Evolutionary conservation across 2,113 vertebrate genomes (phyloP).

Genomic region (Hyla sarda): DNA sequence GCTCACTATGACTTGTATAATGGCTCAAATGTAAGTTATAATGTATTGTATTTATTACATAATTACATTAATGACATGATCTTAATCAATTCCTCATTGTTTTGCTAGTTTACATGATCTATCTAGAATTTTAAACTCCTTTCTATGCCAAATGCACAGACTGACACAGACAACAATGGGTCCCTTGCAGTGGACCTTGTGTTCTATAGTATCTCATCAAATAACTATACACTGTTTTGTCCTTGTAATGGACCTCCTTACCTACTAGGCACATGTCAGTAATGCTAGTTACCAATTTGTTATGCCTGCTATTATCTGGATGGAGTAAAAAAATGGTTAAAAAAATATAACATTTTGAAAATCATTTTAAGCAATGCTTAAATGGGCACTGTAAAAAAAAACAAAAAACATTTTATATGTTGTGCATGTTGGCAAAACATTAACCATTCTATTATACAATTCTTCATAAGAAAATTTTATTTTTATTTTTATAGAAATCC

Average conservation of each 20-base stretch:
- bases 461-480: no score
- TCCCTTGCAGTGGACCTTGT: background rate
- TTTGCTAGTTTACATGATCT: background rate
- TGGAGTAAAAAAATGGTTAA: no score
- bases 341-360: no score
- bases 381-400: no score
- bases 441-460: no score
- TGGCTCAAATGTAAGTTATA: background rate
- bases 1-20: background rate
- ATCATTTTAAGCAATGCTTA: no score
- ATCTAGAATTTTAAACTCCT: background rate
- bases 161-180: background rate
- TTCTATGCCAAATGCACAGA: background rate
- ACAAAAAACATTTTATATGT: no score
- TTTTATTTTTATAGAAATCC: no score
- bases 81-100: background rate
- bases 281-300: no score
- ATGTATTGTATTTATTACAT: background rate
- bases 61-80: background rate
- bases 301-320: no score
- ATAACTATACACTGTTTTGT: background rate
- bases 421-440: no score
- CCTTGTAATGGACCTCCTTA: background rate
- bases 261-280: no score
- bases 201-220: background rate